Conservation (phyloP, 2,797 vertebrate species). For the Molossus molossus region DNA sequence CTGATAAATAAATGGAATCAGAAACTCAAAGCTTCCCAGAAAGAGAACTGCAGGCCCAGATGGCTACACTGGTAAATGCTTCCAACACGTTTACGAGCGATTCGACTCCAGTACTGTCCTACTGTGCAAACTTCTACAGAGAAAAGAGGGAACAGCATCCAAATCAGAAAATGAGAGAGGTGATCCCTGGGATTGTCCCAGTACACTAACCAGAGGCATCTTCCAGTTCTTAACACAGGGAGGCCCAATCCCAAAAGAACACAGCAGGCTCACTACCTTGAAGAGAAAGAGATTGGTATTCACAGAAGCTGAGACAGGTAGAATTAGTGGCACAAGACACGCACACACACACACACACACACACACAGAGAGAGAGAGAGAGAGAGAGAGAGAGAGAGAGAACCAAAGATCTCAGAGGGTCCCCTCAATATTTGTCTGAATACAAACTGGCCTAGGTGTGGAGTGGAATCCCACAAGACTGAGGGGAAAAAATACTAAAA, state of each 20-base stretch:
- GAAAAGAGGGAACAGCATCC: no score
- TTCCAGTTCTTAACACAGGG: background rate
- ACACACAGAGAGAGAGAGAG: background rate
- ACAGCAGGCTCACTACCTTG: background rate
- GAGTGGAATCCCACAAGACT: background rate
- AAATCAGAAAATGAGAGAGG: no score
- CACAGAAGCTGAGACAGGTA: background rate
- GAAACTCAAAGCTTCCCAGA: background rate
- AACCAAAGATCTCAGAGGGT: background rate
- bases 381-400: no score
- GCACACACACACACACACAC: no score
- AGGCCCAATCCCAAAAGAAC: background rate
- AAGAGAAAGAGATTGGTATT: background rate
- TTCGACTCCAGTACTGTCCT: no score
- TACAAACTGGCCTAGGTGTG: no score
- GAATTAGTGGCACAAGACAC: background rate
- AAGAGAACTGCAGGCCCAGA: background rate
- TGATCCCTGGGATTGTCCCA: background rate
- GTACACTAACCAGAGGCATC: no score
- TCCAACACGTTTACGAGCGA: background rate
- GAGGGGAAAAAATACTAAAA: background rate
- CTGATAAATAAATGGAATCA: background rate
- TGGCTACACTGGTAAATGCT: background rate
- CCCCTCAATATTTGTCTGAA: no score
- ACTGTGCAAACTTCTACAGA: background rate